Conservation (phyloP, 2,113 vertebrate species). For the Ursus arctos region DNA sequence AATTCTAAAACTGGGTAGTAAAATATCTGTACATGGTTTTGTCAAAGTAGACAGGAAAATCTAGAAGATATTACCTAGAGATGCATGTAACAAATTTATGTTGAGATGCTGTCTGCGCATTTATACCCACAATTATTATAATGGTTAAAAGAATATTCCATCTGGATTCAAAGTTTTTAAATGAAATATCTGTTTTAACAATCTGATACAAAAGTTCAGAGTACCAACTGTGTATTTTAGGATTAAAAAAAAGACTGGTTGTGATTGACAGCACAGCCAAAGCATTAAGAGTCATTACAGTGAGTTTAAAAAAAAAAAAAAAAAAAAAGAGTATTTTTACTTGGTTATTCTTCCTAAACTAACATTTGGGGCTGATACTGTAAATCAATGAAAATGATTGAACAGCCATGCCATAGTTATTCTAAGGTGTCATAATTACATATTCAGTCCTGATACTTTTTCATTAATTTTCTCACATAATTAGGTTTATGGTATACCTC, state of each 20-base stretch:
- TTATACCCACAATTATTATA: background rate
- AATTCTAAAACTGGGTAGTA: conserved; percentile 3
- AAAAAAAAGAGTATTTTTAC: background rate
- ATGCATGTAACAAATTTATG: background rate
- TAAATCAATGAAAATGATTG: background rate
- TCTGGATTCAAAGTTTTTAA: background rate
- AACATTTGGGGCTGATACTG: background rate
- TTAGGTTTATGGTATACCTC: background rate
- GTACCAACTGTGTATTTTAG: background rate
- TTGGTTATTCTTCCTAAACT: background rate
- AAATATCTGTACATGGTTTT: background rate
- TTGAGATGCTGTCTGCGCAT: background rate
- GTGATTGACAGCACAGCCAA: background rate
- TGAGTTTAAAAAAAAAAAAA: background rate
- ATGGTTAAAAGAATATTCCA: background rate
- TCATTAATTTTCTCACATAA: background rate
- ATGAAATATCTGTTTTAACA: background rate
- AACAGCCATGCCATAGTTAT: background rate
- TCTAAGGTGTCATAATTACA: background rate
- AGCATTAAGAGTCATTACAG: background rate
- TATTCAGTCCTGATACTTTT: background rate
- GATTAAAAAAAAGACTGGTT: background rate
- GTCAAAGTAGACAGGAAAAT: conserved; percentile 21
- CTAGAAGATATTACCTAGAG: background rate
- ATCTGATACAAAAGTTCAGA: background rate